Evolutionary conservation across 35 echinoderm and acorn worm species (phyloP).

Genomic region (Lytechinus variegatus): DNA sequence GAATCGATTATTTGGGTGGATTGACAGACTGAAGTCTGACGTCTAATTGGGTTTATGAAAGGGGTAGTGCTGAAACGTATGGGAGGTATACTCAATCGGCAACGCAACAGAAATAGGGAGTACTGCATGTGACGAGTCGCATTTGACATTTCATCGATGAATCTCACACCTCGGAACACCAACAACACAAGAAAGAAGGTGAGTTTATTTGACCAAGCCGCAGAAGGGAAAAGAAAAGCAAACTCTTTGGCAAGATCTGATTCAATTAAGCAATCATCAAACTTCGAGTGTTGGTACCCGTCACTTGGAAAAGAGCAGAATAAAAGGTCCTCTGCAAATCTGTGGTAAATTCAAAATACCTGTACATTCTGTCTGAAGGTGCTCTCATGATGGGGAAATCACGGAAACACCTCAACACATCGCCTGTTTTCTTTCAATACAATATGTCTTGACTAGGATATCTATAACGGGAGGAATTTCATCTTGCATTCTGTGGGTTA

Average conservation of each 20-base stretch:
- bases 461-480: too few species aligned
- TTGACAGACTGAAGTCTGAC: background rate
- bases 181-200: background rate
- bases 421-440: too few species aligned
- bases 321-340: background rate
- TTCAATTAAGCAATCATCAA: background rate
- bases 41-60: too few species aligned
- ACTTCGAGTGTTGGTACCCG: background rate
- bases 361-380: background rate
- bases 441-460: too few species aligned
- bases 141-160: conserved; percentile 31
- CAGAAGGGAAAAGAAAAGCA: background rate
- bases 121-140: background rate
- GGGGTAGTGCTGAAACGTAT: background rate
- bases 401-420: too few species aligned
- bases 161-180: background rate
- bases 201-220: background rate
- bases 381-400: too few species aligned
- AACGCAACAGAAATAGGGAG: background rate
- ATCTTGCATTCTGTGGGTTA: too few species aligned
- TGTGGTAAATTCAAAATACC: background rate
- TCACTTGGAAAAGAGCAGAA: background rate
- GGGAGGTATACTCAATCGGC: background rate
- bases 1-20: background rate
- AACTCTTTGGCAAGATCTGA: background rate